Evolutionary conservation across 2,797 vertebrate genomes (phyloP), one percentile per base, ranked within the genome.

Genomic region (Melopsittacus undulatus): DNA sequence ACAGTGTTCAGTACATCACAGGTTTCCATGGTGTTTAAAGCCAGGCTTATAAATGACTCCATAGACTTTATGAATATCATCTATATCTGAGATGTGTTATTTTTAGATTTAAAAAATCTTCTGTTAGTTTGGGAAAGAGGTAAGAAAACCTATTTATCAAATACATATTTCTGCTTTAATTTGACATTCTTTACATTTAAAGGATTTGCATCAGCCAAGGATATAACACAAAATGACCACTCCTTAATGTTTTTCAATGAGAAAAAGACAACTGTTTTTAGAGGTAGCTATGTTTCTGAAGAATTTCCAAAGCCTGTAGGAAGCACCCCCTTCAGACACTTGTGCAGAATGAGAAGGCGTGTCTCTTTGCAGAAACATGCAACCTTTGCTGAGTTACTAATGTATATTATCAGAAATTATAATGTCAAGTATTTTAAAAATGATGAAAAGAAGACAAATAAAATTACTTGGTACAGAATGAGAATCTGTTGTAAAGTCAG

Each of bases 391-490:
- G 69, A 57, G 38, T 14, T 49, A 74, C 42, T 27, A 77, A 57
- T 64, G 24, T 29, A 10, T 45, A 29, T 36, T 74, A 83, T 57
- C 56, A 54, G 69, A 96, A 96, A 87, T 76, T 78, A 30, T 17
- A 83, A 42, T 13, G 23, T 64, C n/a, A 81, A 27, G 13, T 90
- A 79, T 64, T 78, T 95, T 59, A 17, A 57, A 94, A 94, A 63
- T 64, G n/a, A 72, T 56, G 83, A 79, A 74, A 93, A 22, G 6
- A 91, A 89, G 40, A 81, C 19, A 72, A 86, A 64, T n/a, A 76
- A 49, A 14, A 54, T 84, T 96, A 93, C 38, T 89, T 89, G 24
- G 78, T 83, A 95, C 84, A 94, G 57, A 82, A 56, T 43, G 49
- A 92, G 67, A 95, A 81, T 19, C 23, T 80, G 38, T 91, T 96